Evolutionary conservation across 1,140 invertebrate species (phyloP), one percentile per base, ranked within the genome.

Genomic region (Trichoplusia ni): DNA sequence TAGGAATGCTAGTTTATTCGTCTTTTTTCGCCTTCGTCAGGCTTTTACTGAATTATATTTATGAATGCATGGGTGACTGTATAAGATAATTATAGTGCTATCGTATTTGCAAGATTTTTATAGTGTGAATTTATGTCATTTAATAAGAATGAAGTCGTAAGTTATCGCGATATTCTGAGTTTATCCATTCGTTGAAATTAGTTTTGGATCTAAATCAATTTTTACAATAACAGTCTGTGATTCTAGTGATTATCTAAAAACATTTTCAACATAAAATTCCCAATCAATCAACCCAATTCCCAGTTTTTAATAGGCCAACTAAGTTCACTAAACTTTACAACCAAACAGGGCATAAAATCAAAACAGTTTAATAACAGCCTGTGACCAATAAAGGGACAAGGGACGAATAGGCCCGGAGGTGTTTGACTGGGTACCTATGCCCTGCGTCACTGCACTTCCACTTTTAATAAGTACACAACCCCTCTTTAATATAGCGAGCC

Each of bases 401-500:
- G 53, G 51, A 66, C 58, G 23, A 56, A 61, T n/a, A n/a, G n/a
- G 72, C 77, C 75, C 38, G 49, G 67, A 82, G 77, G 77, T 79
- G 79, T 79, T 83, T 84, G 29, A 46, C 11, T 35, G 16, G 81
- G 64, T 23, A 47, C n/a, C n/a, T 44, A 53, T 51, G 33, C 58
- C 23, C 46, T 53, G 69, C 73, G 54, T 60, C 67, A 42, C 53
- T 84, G 77, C 81, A 79, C 74, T 77, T 72, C 71, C 75, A 70
- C 71, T 76, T 82, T 82, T 84, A 84, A 84, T 86, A 86, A 82
- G 75, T 76, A 75, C 51, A 35, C 38, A 75, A 71, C 74, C 78
- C 81, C 77, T 68, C 61, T 77, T 81, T 83, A 84, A 84, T 81
- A 83, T 69, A 77, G 61, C 67, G 56, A 33, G 54, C 67, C 81